Percentiles rank a stretch among this genome's conserved stretches.
phyloP scores from a whole-genome alignment of 2,113 vertebrate species.

The Daboia siamensis region DNA sequence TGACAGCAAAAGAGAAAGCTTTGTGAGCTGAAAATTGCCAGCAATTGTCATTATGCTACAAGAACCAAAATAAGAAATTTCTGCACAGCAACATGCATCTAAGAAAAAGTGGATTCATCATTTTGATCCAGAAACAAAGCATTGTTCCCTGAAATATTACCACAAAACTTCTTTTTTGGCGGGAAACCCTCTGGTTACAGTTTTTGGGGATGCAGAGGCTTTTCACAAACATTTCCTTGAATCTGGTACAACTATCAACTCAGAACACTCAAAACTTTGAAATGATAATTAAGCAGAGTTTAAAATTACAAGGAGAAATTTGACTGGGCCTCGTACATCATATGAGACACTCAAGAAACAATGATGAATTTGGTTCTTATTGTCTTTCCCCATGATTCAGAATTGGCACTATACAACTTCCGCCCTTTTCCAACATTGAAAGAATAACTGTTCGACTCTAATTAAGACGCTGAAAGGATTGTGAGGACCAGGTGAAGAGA shows the following conservation, averaged over 20 bases:
- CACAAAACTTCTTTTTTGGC: background rate
- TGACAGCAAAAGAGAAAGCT: background rate
- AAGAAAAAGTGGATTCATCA: background rate
- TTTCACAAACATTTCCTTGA: background rate
- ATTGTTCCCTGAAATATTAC: background rate
- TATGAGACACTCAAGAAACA: background rate
- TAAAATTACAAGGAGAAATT: background rate
- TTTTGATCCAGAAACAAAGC: background rate
- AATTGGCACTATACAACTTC: background rate
- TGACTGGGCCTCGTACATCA: background rate
- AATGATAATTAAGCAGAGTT: background rate
- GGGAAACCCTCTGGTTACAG: background rate
- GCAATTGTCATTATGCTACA: background rate
- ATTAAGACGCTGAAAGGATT: background rate
- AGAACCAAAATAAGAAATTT: background rate
- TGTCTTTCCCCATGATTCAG: background rate
- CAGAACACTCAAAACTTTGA: background rate
- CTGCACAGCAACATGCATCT: background rate
- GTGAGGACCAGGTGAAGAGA: background rate
- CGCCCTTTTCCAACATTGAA: background rate
- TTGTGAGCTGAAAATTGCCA: background rate
- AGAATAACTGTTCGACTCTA: background rate
- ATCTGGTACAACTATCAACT: background rate
- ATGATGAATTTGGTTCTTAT: background rate
- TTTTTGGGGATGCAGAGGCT: background rate